These are phyloP conservation scores for Mesorhabditis belari DNA, from an alignment of 2,888 invertebrate species.

Conservation along the genomic window DNA sequence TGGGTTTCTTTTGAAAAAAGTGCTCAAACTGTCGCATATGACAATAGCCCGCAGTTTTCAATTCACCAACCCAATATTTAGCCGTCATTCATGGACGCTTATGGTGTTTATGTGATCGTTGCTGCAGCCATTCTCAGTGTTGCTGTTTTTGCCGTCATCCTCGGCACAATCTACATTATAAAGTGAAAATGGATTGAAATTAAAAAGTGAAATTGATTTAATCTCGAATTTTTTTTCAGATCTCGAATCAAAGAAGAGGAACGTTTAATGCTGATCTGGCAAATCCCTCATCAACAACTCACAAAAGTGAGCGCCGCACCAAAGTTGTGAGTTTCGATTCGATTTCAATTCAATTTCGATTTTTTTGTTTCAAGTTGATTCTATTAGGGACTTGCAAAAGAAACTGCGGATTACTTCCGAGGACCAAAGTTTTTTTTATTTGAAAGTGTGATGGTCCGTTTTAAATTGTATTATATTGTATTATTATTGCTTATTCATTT, in stretches of 20 bases:
- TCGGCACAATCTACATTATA: background rate
- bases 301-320: background rate
- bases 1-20: too few relatives aligned
- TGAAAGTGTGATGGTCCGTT: too few relatives aligned
- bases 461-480: too few relatives aligned
- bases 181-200: too few relatives aligned
- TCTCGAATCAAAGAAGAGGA: slow-evolving; percentile 17
- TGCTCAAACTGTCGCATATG: too few relatives aligned
- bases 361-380: too few relatives aligned
- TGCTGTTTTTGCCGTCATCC: background rate
- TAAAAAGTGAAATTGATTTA: too few relatives aligned
- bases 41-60: too few relatives aligned
- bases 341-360: background rate
- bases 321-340: background rate
- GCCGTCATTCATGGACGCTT: background rate
- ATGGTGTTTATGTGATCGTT: background rate
- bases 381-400: too few relatives aligned
- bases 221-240: slow-evolving; percentile 8
- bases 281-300: slow-evolving; percentile 10
- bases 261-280: slow-evolving; percentile 22
- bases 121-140: background rate
- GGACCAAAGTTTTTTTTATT: too few relatives aligned
- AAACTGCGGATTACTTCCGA: too few relatives aligned
- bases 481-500: too few relatives aligned
- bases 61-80: background rate